phyloP scores from a whole-genome alignment of 1,140 invertebrate genomes.

The Lerema accius region DNA sequence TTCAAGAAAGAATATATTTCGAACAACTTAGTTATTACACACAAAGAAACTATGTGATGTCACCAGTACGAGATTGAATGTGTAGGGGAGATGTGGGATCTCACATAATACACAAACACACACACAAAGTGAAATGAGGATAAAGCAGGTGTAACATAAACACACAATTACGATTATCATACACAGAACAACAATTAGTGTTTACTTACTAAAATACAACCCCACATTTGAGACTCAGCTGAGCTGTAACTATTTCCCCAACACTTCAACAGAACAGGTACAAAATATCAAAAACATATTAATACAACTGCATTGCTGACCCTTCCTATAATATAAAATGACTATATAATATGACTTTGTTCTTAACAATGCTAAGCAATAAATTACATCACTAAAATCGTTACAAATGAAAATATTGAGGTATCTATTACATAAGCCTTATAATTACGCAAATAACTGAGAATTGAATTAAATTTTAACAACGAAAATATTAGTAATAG shows the following conservation, averaged over 20 bases:
- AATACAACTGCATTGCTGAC: conserved; percentile 35
- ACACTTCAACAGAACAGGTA: conserved; percentile 53
- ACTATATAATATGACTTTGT: conserved; percentile 71
- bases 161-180: too few relatives aligned
- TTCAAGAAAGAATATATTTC: conserved; percentile 15
- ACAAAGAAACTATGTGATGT: background rate
- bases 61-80: background rate
- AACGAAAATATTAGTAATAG: too few relatives aligned
- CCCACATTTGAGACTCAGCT: conserved; percentile 6
- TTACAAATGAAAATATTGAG: conserved; percentile 47
- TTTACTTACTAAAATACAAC: background rate
- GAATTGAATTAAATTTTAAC: too few relatives aligned
- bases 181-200: background rate
- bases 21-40: conserved; percentile 7
- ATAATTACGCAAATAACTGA: background rate
- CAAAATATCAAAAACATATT: conserved; percentile 59
- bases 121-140: too few relatives aligned
- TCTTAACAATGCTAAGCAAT: conserved; percentile 59
- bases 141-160: too few relatives aligned
- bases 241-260: background rate
- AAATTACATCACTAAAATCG: conserved; percentile 54
- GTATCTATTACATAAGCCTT: conserved; percentile 53
- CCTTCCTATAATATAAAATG: conserved; percentile 60
- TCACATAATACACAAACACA: too few relatives aligned
- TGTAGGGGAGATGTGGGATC: too few relatives aligned